phyloP scores from a whole-genome alignment of 2,113 vertebrate species.

The Asarcornis scutulata region DNA sequence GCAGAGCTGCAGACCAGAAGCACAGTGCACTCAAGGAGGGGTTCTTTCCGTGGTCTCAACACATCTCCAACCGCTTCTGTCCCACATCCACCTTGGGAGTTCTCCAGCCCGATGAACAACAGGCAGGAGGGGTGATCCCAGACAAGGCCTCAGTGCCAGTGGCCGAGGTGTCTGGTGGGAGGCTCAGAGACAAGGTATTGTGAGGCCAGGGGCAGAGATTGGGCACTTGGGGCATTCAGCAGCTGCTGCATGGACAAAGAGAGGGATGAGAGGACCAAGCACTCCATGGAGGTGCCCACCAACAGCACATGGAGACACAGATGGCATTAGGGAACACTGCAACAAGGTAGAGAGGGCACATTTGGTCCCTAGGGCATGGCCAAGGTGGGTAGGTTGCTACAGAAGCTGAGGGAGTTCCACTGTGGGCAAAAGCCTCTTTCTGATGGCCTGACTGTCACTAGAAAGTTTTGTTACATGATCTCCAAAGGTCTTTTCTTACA shows the following conservation, averaged over 20 bases:
- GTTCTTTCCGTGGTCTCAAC: rapidly evolving
- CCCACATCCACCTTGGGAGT: not conserved
- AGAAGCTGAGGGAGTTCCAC: not conserved
- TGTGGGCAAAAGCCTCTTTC: not conserved
- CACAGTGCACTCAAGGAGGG: rapidly evolving
- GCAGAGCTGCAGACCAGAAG: not conserved
- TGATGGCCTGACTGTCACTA: not conserved
- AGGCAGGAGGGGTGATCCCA: not conserved
- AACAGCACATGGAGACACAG: rapidly evolving
- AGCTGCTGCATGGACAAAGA: rapidly evolving
- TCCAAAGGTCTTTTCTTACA: not conserved
- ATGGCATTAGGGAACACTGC: no score
- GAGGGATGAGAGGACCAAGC: not conserved
- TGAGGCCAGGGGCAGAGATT: not conserved
- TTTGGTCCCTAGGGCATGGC: not conserved
- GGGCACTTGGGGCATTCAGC: not conserved
- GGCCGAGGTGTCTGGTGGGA: not conserved
- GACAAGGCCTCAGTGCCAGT: no score
- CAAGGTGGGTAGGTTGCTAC: not conserved
- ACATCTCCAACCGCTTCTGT: rapidly evolving
- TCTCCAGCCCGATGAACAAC: rapidly evolving
- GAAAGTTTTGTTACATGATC: not conserved
- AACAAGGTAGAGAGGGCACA: not conserved
- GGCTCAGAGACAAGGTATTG: rapidly evolving
- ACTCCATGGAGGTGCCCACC: not conserved